Conservation (phyloP, 2,797 vertebrate genomes). For the Notoglanidium macrostoma region DNA sequence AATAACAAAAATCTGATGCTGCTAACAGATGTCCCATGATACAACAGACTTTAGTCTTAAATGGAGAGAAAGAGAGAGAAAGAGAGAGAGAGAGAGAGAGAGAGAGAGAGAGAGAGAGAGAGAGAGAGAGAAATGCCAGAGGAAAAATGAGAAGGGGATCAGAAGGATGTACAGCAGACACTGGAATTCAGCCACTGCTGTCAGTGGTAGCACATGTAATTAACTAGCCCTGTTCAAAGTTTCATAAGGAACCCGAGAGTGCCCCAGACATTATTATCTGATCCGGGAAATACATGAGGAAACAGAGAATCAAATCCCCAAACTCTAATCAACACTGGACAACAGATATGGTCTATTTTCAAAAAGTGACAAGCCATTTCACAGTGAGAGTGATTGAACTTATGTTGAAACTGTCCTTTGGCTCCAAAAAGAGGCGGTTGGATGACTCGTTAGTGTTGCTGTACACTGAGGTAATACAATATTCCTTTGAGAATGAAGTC, state of each 20-base stretch:
- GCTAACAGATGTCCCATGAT: conserved; percentile 30
- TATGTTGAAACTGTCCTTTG: not conserved
- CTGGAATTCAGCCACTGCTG: conserved; percentile 24
- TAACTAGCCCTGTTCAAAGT: conserved; percentile 52
- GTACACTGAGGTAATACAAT: not conserved
- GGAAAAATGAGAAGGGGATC: conserved; percentile 46
- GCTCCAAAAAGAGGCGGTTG: not conserved
- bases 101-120: not conserved
- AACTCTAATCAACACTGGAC: not conserved
- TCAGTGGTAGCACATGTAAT: conserved; percentile 47
- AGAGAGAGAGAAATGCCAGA: not conserved
- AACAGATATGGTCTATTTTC: not conserved
- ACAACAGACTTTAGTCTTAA: conserved; percentile 8
- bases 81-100: not conserved
- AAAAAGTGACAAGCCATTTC: not conserved
- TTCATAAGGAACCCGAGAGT: conserved; percentile 50
- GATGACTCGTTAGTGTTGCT: conserved; percentile 4
- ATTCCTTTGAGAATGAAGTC: conserved; percentile 20
- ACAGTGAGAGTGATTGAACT: not conserved
- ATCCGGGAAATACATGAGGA: conserved; percentile 31
- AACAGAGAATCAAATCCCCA: conserved; percentile 18
- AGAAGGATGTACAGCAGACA: conserved; percentile 32
- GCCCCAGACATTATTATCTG: conserved; percentile 38
- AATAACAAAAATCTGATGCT: conserved; percentile 46
- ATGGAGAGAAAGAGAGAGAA: not conserved